Percentiles rank a stretch among this genome's conserved stretches.
Conservation (phyloP, 2,797 vertebrate genomes). For the Babyrousa celebensis region DNA sequence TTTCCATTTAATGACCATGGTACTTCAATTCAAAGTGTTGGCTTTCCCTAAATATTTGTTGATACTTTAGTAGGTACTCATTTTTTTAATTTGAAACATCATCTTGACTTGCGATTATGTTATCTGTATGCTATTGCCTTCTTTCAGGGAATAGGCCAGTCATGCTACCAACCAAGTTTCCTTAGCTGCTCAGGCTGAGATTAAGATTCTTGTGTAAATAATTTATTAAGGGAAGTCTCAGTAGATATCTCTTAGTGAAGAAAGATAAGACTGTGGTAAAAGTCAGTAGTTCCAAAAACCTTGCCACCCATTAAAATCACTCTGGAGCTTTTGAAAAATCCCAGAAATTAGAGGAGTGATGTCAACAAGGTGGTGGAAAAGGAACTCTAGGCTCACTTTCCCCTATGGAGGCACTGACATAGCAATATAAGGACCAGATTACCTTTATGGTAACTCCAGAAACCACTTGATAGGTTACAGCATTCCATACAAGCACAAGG, state of each 20-base stretch:
- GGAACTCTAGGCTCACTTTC: background rate
- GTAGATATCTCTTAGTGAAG: slow-evolving; percentile 18
- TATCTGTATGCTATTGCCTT: background rate
- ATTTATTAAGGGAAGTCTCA: background rate
- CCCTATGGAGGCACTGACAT: background rate
- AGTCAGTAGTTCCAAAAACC: background rate
- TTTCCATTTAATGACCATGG: background rate
- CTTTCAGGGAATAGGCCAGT: background rate
- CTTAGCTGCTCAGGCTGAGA: background rate
- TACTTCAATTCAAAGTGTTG: background rate
- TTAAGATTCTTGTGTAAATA: background rate
- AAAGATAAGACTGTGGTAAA: slow-evolving; percentile 3
- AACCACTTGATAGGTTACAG: background rate
- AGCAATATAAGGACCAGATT: background rate
- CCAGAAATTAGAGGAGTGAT: background rate
- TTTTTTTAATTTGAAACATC: slow-evolving; percentile 1
- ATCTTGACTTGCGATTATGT: background rate
- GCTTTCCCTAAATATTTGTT: background rate
- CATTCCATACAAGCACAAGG: background rate
- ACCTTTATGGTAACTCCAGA: slow-evolving; percentile 29
- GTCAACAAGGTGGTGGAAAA: background rate
- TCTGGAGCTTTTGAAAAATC: slow-evolving; percentile 11
- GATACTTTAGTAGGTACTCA: background rate
- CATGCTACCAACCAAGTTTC: background rate
- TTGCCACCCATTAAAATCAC: slow-evolving; percentile 3